Evolutionary conservation across 2,888 invertebrate genomes (phyloP).

Genomic region (Drosophila demipolita): DNA sequence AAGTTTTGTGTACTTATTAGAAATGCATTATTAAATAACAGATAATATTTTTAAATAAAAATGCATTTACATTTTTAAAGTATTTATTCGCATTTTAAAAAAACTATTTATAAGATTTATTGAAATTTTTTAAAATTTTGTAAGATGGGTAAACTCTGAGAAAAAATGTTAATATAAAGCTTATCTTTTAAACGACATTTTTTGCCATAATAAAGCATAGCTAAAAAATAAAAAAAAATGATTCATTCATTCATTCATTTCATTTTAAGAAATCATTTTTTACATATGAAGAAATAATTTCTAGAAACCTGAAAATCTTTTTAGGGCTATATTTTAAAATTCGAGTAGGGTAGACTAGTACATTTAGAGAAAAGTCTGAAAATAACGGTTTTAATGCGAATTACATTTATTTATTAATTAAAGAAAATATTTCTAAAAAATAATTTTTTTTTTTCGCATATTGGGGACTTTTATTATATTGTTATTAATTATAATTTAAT

Average conservation of each 20-base stretch:
- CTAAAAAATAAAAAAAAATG: neutral
- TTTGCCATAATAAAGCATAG: too few species aligned
- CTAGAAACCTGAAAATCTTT: neutral
- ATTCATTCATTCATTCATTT: too few species aligned
- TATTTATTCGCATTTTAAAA: neutral
- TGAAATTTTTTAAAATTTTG: neutral
- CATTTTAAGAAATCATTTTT: neutral
- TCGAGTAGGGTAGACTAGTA: too few species aligned
- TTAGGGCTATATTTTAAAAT: neutral
- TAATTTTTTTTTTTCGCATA: too few species aligned
- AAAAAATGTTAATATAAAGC: rapidly evolving
- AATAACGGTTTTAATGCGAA: neutral
- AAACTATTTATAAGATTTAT: neutral
- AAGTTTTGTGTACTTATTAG: neutral
- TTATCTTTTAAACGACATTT: neutral
- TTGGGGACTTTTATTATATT: neutral
- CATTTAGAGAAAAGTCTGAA: neutral
- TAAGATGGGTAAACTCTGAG: neutral
- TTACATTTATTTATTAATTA: neutral
- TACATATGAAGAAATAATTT: neutral
- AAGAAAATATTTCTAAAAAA: neutral
- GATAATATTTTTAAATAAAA: neutral
- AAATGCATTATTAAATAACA: neutral
- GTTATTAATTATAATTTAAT: neutral
- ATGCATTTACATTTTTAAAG: neutral